These are phyloP conservation scores for Trilocha varians DNA, from an alignment of 2,888 invertebrate genomes.

Conservation along the genomic window DNA sequence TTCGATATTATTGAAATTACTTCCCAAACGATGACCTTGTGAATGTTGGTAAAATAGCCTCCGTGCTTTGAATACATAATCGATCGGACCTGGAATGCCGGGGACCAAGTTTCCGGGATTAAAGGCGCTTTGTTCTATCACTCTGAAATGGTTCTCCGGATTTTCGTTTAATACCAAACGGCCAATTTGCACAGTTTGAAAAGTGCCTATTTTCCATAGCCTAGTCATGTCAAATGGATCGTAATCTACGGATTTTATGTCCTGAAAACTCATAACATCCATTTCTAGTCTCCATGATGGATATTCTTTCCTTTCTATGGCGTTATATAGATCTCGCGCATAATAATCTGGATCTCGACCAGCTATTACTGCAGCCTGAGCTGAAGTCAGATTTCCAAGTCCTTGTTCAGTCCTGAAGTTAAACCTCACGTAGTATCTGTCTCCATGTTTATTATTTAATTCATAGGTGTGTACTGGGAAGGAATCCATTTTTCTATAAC, in stretches of 20 bases:
- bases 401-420: slow-evolving; percentile 91
- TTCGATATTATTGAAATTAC: slow-evolving; percentile 25
- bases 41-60: slow-evolving; percentile 69
- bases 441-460: slow-evolving; percentile 80
- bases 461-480: slow-evolving; percentile 93
- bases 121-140: slow-evolving; percentile 67
- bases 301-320: slow-evolving; percentile 78
- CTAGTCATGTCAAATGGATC: slow-evolving; percentile 64
- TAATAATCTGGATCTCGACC: slow-evolving; percentile 86
- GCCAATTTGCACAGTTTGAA: slow-evolving; percentile 62
- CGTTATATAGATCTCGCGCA: slow-evolving; percentile 86
- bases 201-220: slow-evolving; percentile 54
- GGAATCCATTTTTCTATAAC: slow-evolving; percentile 89
- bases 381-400: slow-evolving; percentile 79
- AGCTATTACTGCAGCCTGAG: slow-evolving; percentile 75
- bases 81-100: slow-evolving; percentile 67
- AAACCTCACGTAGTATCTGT: slow-evolving; percentile 86
- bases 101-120: slow-evolving; percentile 37
- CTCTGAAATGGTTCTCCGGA: slow-evolving; percentile 61
- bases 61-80: slow-evolving; percentile 65
- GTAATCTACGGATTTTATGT: slow-evolving; percentile 40
- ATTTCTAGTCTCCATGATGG: slow-evolving; percentile 58
- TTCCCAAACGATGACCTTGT: slow-evolving; percentile 44
- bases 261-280: slow-evolving; percentile 47
- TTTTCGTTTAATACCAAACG: slow-evolving; percentile 59